phyloP scores from a whole-genome alignment of 2,113 vertebrate genomes.

The Brachypteracias leptosomus region DNA sequence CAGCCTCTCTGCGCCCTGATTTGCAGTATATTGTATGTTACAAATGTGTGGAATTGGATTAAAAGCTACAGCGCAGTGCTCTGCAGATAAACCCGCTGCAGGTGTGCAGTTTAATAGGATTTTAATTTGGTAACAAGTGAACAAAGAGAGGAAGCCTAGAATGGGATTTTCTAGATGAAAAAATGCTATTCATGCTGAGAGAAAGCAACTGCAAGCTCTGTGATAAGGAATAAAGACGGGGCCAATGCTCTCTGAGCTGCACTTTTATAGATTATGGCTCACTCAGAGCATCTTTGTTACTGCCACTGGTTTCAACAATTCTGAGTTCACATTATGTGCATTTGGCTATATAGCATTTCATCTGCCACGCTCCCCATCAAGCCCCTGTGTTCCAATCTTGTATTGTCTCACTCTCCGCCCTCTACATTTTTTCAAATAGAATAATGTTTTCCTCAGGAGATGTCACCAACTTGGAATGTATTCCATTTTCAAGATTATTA shows the following conservation, averaged over 20 bases:
- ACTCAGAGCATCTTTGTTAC: neutral
- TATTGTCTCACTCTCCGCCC: neutral
- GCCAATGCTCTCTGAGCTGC: neutral
- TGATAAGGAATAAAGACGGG: slow-evolving; percentile 4
- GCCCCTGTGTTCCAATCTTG: neutral
- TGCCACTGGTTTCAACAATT: neutral
- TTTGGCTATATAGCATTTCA: neutral
- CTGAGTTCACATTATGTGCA: neutral
- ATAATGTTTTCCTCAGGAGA: neutral
- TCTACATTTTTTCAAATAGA: neutral
- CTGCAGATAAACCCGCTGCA: slow-evolving; percentile 22
- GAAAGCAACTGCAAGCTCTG: slow-evolving; percentile 27
- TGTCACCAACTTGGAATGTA: neutral
- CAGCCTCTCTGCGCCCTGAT: neutral
- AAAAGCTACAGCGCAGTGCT: neutral
- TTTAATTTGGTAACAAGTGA: slow-evolving; percentile 35
- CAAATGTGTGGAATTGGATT: neutral
- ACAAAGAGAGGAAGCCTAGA: neutral
- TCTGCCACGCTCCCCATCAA: neutral
- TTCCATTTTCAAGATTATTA: neutral
- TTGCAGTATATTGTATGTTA: neutral
- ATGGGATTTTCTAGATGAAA: slow-evolving; percentile 15
- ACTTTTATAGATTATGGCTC: neutral
- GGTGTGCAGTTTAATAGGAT: slow-evolving; percentile 36
- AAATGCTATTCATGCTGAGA: neutral